Base-by-base conservation (phyloP, 2,888 invertebrate species). In the Rhagonycha fulva region DNA sequence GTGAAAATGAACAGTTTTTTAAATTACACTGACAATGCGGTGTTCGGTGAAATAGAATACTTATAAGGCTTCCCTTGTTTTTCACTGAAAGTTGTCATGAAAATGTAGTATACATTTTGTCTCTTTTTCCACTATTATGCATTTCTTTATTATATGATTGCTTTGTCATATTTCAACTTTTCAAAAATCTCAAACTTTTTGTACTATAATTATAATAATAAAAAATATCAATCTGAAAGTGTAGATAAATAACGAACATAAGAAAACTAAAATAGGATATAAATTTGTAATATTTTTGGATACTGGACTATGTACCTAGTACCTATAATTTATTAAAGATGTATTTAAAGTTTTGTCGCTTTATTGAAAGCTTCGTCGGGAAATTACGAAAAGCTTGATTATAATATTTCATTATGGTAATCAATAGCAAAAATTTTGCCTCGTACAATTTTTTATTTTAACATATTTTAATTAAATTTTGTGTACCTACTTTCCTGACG, bases 1-100 rank as follows among this genome's bases (percentile, higher is more conserved):
- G 76, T 72, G 71, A 76, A 74, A 76, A 76, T 72, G 78, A 76
- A 76, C 78, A 72, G 78, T 74, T 76, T 78, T 47, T 78, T 74
- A 76, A 78, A 78, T 71, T 76, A 72, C 76, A 76, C 72, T 71
- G 78, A 76, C 76, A 76, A 78, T 76, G 76, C 76, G 74, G 74
- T 72, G 78, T 67, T 76, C 76, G 68, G 62, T 72, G 78, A 76
- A 75, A 76, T 73, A 70, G 78, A 78, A 78, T 76, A 76, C 78
- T 74, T 66, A 67, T 67, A 76, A 75, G 76, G 74, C 69, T 72
- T 71, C 68, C 75, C 72, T 76, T 76, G 76, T 76, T 76, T 76
- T 76, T 70, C 74, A 66, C 76, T 68, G 68, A 76, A 76, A 69
- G 30, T 76, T 61, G 71, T 70, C 62, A 26, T 62, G 76, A 78